Evolutionary conservation across 1,140 invertebrate species (phyloP), one percentile per base, ranked within the genome.

Genomic region (Xylocopa sonorina): DNA sequence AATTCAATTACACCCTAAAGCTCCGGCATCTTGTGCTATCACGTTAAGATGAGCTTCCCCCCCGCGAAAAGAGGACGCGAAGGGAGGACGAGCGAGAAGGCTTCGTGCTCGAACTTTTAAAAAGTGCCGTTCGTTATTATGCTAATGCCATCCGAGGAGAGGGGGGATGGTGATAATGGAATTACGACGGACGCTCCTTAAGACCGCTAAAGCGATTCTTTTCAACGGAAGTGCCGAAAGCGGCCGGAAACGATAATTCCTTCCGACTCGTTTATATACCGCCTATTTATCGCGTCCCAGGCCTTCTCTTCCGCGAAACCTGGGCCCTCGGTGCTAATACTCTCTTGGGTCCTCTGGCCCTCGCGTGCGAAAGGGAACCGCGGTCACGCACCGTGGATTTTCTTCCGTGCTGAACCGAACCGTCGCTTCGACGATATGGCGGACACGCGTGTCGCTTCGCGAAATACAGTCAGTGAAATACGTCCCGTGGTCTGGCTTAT

Each of bases 131-230:
- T 87, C 74, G 86, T 89, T 89, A 88, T 88, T 89, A 88, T 89
- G 85, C 85, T 87, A 89, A 89, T 88, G 66, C 66, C 80, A 89
- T 87, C 89, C 82, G 78, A 80, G 12, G 72, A n/a, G n/a, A n/a
- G n/a, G n/a, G n/a, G n/a, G n/a, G n/a, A n/a, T n/a, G n/a, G 81
- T 77, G 80, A 88, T 89, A 89, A 89, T 89, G 81, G 83, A 89
- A 89, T 89, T 89, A 87, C 81, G 78, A 86, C 78, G 78, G 78
- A 84, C 77, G 73, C 79, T 79, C 62, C 77, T 85, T 86, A 80
- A 78, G 73, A 82, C 67, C 55, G 38, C 67, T 71, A 84, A 84
- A 85, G 38, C 67, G 83, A 80, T 80, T 84, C 38, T 63, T 77
- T 68, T 51, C 32, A 76, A 9, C 60, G 72, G 67, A 83, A 85